phyloP scores from a whole-genome alignment of 2,888 invertebrate genomes.

The Diarsia brunnea region DNA sequence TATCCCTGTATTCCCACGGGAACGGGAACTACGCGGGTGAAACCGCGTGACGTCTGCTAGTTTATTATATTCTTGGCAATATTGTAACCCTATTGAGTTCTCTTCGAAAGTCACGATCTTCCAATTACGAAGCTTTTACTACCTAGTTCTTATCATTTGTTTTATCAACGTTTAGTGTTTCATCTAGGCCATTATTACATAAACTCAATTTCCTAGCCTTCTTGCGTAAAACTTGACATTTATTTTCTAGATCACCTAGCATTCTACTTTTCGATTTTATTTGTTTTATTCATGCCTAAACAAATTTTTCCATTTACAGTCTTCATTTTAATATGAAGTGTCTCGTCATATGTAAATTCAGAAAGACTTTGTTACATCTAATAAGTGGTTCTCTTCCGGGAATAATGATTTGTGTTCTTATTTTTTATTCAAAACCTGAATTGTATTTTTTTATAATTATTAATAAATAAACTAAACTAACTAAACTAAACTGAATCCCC shows the following conservation, averaged over 20 bases:
- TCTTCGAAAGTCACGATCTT: constrained; percentile 15
- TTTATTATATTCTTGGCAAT: not conserved
- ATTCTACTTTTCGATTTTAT: constrained; percentile 20
- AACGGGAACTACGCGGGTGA: no score
- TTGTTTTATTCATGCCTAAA: not conserved
- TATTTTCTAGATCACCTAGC: constrained; percentile 23
- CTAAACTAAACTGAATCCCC: no score
- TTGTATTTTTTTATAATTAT: no score
- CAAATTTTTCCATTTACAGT: not conserved
- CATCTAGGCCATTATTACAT: constrained; percentile 47
- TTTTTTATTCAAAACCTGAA: no score
- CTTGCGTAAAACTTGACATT: constrained; percentile 54
- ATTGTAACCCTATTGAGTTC: not conserved
- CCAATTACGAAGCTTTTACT: constrained; percentile 26
- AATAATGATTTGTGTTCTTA: no score
- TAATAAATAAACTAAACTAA: no score
- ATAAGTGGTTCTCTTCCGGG: not conserved
- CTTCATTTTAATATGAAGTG: not conserved
- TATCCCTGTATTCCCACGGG: no score
- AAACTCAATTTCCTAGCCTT: constrained; percentile 32
- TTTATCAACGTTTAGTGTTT: constrained; percentile 29
- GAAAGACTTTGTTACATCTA: not conserved
- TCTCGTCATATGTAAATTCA: not conserved
- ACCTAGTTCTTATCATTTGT: constrained; percentile 39
- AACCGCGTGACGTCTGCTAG: no score